Conservation (phyloP, 2,797 vertebrate genomes). For the Hydrocynus forskahlii region DNA sequence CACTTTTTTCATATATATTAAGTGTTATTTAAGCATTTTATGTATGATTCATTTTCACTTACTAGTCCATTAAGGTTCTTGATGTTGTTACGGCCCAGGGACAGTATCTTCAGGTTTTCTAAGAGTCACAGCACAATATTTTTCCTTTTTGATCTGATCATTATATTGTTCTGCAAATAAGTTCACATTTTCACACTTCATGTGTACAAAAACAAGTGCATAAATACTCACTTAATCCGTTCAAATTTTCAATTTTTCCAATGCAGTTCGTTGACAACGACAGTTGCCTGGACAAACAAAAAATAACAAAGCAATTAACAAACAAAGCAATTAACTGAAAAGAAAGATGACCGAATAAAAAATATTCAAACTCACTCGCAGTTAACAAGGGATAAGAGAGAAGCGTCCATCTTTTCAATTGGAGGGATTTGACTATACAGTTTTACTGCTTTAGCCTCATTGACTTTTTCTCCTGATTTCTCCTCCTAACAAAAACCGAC, state of each 20-base stretch:
- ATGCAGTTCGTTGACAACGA: constrained; percentile 98
- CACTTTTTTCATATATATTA: not conserved
- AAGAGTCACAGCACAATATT: constrained; percentile 26
- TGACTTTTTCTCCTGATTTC: constrained; percentile 65
- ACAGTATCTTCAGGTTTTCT: constrained; percentile 95
- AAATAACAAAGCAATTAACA: constrained; percentile 57
- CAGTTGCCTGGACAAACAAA: constrained; percentile 82
- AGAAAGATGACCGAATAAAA: not conserved
- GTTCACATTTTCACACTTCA: not conserved
- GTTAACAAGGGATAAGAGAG: constrained; percentile 84
- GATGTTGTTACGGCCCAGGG: constrained; percentile 95
- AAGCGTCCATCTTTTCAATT: constrained; percentile 95
- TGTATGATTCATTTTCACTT: constrained; percentile 56
- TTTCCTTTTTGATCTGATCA: not conserved
- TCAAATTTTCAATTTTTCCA: constrained; percentile 95
- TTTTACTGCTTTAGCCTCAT: constrained; percentile 89
- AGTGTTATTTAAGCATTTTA: too few relatives aligned
- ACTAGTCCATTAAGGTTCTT: constrained; percentile 94
- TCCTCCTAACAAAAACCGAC: constrained; percentile 84
- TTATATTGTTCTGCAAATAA: not conserved
- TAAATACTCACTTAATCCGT: constrained; percentile 89
- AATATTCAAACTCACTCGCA: constrained; percentile 87
- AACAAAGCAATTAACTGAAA: not conserved
- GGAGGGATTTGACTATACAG: constrained; percentile 91
- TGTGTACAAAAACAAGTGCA: not conserved